A percentile compares a stretch with the other conserved stretches of the same genome.
Conservation (phyloP, 2,797 vertebrate genomes). For the Lagocephalus sceleratus region DNA sequence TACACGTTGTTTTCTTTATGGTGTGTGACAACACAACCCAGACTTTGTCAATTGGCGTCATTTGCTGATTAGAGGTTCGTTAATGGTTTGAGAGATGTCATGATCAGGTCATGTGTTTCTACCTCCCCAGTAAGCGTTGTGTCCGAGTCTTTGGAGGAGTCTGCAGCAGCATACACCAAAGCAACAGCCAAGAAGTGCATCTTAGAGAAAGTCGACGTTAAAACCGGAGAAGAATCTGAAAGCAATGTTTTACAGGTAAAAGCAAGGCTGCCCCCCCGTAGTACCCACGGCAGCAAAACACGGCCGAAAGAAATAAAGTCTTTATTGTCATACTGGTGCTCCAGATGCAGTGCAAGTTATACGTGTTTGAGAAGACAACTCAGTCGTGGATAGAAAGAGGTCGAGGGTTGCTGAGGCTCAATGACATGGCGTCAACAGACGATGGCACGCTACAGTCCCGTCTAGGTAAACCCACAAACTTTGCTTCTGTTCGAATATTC, state of each 20-base stretch:
- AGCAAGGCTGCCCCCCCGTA: background rate
- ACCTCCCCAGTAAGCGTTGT: constrained; percentile 79
- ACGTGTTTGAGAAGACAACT: constrained; percentile 94
- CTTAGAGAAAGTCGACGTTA: constrained; percentile 95
- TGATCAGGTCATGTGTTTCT: background rate
- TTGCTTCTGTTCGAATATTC: background rate
- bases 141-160: constrained; percentile 96
- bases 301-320: background rate
- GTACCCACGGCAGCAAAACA: background rate
- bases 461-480: constrained; percentile 76
- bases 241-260: constrained; percentile 96
- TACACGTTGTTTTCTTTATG: no score
- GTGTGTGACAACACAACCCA: no score
- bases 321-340: background rate
- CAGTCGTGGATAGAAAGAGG: constrained; percentile 98
- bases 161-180: constrained; percentile 98
- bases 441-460: constrained; percentile 94
- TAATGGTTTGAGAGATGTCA: constrained; percentile 8
- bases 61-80: no score
- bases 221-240: constrained; percentile 96
- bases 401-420: constrained; percentile 92
- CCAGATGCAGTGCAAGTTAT: constrained; percentile 98
- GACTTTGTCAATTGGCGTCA: background rate
- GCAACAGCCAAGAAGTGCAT: constrained; percentile 96
- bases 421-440: constrained; percentile 95